phyloP scores from a whole-genome alignment of 2,797 vertebrate species.

The Sebastes minor region DNA sequence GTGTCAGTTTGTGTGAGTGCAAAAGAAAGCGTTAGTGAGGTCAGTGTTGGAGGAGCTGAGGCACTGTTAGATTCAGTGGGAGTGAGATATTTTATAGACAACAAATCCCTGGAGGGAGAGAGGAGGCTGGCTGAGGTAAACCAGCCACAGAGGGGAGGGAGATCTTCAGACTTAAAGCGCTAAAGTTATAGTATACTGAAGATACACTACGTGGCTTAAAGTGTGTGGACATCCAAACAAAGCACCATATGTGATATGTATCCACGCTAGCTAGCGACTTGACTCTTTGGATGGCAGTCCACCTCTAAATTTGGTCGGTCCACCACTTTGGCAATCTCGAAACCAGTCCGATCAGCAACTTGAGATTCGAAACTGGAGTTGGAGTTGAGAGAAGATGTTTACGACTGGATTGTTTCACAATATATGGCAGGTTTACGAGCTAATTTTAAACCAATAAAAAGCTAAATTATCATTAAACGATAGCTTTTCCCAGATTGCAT shows the following conservation, averaged over 20 bases:
- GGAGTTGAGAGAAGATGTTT: no score
- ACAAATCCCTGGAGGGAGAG: constrained; percentile 19
- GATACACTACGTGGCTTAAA: neutral
- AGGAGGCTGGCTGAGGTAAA: constrained; percentile 8
- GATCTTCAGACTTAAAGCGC: neutral
- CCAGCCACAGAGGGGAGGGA: neutral
- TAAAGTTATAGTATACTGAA: neutral
- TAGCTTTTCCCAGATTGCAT: no score
- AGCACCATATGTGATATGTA: neutral
- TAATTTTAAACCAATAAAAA: no score
- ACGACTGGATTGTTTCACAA: no score
- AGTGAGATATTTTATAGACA: constrained; percentile 49
- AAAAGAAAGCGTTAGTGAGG: constrained; percentile 24
- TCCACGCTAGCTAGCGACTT: fast-evolving
- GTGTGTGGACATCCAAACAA: neutral
- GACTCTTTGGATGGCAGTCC: neutral
- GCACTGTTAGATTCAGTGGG: constrained; percentile 26
- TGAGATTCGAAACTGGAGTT: no score
- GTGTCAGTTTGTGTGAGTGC: neutral
- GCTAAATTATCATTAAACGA: no score
- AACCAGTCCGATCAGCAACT: no score
- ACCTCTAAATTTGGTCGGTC: neutral
- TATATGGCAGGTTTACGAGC: no score
- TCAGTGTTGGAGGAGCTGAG: constrained; percentile 28
- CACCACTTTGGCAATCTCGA: neutral